Conservation (phyloP, 2,888 invertebrate genomes). For the Diarsia mendica region DNA sequence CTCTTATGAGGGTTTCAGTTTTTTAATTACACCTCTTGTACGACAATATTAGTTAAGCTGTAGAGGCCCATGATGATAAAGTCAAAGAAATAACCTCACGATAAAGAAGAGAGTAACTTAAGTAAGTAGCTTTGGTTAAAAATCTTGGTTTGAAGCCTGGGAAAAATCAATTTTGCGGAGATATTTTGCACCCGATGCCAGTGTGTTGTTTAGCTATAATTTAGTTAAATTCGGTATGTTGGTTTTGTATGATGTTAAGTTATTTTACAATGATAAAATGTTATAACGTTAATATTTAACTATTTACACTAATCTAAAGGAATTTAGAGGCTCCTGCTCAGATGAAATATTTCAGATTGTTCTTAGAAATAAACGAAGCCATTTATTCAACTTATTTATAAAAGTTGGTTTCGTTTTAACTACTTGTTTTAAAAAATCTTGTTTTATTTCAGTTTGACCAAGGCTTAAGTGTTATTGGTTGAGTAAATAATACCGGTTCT, state of each 20-base stretch:
- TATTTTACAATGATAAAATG: conserved; percentile 21
- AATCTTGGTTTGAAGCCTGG: too few species aligned
- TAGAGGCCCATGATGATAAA: too few species aligned
- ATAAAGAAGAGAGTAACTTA: too few species aligned
- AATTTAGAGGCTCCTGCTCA: conserved; percentile 17
- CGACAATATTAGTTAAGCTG: background rate
- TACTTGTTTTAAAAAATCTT: background rate
- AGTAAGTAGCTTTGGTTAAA: too few species aligned
- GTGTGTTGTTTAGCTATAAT: conserved; percentile 28
- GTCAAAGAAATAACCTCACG: too few species aligned
- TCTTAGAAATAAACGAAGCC: background rate
- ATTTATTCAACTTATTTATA: conserved; percentile 12
- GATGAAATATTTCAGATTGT: background rate
- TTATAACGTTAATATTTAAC: conserved; percentile 8
- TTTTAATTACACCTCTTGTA: background rate
- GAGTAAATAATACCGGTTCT: background rate
- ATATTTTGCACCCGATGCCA: background rate
- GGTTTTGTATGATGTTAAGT: conserved; percentile 26
- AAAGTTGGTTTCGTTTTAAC: background rate
- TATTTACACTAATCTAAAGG: conserved; percentile 1
- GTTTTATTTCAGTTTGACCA: background rate
- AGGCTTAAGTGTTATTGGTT: background rate
- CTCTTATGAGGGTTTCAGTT: background rate
- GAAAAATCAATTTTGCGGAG: too few species aligned
- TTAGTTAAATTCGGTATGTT: conserved; percentile 20